These are phyloP conservation scores for Nautilus pompilius DNA, from an alignment of 1,140 invertebrate species.

Conservation along the genomic window DNA sequence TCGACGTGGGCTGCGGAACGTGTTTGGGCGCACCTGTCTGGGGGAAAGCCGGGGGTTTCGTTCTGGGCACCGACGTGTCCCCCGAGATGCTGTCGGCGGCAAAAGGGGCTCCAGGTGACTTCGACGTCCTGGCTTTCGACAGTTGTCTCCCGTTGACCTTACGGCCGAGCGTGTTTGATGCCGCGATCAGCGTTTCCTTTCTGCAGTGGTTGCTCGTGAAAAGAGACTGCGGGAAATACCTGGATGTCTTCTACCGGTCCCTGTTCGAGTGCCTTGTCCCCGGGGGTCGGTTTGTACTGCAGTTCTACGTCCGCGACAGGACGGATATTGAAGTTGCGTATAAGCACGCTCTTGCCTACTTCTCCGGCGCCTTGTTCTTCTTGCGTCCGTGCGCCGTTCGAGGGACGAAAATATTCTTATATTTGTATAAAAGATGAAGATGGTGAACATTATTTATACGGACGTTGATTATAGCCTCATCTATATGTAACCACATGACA, in stretches of 20 bases:
- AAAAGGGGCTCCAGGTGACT: conserved; percentile 1
- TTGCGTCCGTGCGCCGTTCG: conserved; percentile 18
- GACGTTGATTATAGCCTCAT: no score
- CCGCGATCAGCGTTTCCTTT: conserved; percentile 18
- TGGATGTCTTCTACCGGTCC: conserved; percentile 13
- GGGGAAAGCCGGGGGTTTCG: neutral
- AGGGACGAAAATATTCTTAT: conserved; percentile 21
- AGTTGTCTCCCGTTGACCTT: conserved; percentile 12
- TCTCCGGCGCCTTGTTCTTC: conserved; percentile 15
- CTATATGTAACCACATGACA: no score
- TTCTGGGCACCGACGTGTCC: conserved; percentile 18
- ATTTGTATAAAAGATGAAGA: conserved; percentile 8
- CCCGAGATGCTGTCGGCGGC: neutral
- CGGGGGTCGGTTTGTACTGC: conserved; percentile 10
- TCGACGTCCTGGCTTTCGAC: conserved; percentile 17
- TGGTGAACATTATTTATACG: neutral
- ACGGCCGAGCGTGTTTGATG: conserved; percentile 12
- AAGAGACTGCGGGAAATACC: neutral
- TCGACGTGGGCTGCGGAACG: conserved; percentile 25
- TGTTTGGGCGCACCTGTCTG: conserved; percentile 7
- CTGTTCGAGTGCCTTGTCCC: conserved; percentile 8
- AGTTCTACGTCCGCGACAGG: conserved; percentile 18
- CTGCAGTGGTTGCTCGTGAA: conserved; percentile 21
- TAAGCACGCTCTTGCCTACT: conserved; percentile 6
- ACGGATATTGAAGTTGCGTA: conserved; percentile 9